Conservation (phyloP, 2,113 vertebrate genomes). For the Grantiella picta region DNA sequence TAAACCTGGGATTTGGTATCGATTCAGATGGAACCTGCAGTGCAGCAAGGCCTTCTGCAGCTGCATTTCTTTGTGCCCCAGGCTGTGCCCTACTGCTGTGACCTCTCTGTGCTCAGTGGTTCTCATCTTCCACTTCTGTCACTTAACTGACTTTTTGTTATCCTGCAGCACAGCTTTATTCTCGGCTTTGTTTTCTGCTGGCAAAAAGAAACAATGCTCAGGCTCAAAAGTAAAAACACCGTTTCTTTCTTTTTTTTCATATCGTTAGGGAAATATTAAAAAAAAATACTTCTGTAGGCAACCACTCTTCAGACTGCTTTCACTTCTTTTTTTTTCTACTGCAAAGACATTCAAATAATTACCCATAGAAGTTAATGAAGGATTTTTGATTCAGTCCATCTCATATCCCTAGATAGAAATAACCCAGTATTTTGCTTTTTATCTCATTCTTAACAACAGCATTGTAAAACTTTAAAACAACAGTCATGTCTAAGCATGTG, state of each 20-base stretch:
- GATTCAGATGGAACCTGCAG: not conserved
- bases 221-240: not conserved
- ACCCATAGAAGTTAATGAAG: not conserved
- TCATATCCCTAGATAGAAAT: not conserved
- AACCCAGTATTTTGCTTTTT: not conserved
- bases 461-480: not conserved
- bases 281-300: not conserved
- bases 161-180: not conserved
- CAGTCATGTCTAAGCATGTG: not conserved
- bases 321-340: not conserved
- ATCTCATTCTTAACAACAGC: not conserved
- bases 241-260: not conserved
- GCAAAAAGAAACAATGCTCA: not conserved
- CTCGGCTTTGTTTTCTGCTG: not conserved
- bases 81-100: not conserved
- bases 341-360: slow-evolving; percentile 1
- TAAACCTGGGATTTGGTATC: not conserved
- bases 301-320: not conserved
- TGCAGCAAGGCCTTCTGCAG: not conserved
- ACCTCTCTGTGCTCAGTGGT: not conserved
- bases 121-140: not conserved
- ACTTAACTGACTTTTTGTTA: not conserved
- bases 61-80: rapidly evolving
- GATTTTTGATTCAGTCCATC: not conserved
- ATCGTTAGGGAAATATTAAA: not conserved